phyloP scores from a whole-genome alignment of 2,797 vertebrate species.

The Rhynchonycteris naso region DNA sequence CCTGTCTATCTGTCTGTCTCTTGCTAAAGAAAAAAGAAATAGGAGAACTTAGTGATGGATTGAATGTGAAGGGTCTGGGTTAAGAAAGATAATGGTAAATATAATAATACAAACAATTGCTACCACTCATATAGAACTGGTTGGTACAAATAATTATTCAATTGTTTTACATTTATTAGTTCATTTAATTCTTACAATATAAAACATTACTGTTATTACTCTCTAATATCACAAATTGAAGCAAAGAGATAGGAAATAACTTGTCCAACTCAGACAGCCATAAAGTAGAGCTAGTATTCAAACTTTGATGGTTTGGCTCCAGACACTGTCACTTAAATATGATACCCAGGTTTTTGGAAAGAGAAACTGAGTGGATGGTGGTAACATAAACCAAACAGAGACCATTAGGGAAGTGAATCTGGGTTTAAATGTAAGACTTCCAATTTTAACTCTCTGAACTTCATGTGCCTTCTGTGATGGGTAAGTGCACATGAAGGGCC shows the following conservation, averaged over 20 bases:
- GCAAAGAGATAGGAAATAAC: not conserved
- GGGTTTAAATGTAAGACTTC: not conserved
- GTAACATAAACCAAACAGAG: not conserved
- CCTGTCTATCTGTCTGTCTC: no score
- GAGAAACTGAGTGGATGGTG: not conserved
- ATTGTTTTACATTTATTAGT: not conserved
- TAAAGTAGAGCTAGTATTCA: not conserved
- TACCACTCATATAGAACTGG: not conserved
- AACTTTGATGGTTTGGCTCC: not conserved
- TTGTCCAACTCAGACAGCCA: not conserved
- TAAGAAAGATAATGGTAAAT: conserved; percentile 9
- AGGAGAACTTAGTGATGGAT: not conserved
- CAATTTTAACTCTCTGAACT: not conserved
- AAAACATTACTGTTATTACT: not conserved
- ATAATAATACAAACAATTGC: not conserved
- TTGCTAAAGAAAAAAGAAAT: not conserved
- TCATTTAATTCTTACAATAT: not conserved
- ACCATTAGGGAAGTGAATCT: not conserved
- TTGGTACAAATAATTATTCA: not conserved
- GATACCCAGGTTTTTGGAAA: not conserved
- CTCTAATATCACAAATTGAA: not conserved
- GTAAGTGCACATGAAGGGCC: not conserved
- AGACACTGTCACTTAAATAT: not conserved
- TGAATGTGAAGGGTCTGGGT: not conserved
- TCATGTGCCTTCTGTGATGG: not conserved